Percentiles rank a stretch among this genome's conserved stretches.
Conservation (phyloP, 1,140 invertebrate species). For the Cydia splendana region DNA sequence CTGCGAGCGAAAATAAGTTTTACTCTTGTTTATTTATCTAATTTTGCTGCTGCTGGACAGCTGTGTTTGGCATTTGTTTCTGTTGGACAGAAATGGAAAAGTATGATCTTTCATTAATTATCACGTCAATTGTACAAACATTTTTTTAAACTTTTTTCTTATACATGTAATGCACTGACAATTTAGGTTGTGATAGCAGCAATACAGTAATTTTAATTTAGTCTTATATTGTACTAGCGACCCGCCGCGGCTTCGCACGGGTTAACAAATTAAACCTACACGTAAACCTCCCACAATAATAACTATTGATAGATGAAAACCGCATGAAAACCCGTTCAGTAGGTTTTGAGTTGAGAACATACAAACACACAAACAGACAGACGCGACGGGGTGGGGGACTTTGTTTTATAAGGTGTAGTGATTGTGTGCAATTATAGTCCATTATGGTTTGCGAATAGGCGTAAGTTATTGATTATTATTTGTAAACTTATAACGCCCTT, state of each 20-base stretch:
- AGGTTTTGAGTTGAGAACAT: too few species aligned
- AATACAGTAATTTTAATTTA: not conserved
- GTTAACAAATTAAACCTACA: too few species aligned
- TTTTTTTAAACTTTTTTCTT: not conserved
- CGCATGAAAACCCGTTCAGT: too few species aligned
- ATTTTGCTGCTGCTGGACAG: not conserved
- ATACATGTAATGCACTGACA: not conserved
- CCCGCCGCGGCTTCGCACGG: too few species aligned
- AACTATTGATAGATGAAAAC: too few species aligned
- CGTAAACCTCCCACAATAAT: too few species aligned
- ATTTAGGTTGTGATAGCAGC: conserved; percentile 23
- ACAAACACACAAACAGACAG: too few species aligned
- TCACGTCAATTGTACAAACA: not conserved
- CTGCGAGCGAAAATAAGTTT: not conserved
- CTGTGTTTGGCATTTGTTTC: not conserved
- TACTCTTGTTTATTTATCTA: not conserved
- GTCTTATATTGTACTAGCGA: not conserved
- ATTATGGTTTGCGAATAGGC: not conserved
- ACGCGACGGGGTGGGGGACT: too few species aligned
- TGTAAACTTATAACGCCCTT: not conserved
- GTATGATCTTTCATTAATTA: too few species aligned
- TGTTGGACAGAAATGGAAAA: too few species aligned
- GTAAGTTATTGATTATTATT: not conserved
- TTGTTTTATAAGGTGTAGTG: too few species aligned
- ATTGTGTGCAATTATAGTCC: not conserved